A percentile compares a stretch with the other conserved stretches of the same genome.
These are phyloP conservation scores for Pachyramphus minor DNA, from an alignment of 2,113 vertebrate genomes.

Conservation along the genomic window DNA sequence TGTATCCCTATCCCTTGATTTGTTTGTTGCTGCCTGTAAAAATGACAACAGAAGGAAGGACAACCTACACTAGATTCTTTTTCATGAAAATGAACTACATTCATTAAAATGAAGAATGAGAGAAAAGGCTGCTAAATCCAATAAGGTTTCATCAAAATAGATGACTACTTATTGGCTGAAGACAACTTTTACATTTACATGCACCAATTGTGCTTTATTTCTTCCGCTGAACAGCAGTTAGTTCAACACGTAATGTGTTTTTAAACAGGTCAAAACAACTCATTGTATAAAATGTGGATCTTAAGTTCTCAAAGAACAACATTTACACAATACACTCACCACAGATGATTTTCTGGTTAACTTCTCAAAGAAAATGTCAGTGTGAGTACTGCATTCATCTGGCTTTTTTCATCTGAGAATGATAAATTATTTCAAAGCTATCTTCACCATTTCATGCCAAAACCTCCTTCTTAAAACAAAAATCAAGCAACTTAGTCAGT, in stretches of 20 bases:
- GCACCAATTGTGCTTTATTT: background rate
- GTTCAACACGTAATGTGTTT: background rate
- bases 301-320: background rate
- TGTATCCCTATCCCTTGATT: slow-evolving; percentile 44
- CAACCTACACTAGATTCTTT: slow-evolving; percentile 55
- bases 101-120: slow-evolving; percentile 29
- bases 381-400: background rate
- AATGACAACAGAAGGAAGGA: slow-evolving; percentile 69
- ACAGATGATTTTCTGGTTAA: background rate
- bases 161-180: background rate
- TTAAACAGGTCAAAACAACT: background rate
- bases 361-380: background rate
- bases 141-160: slow-evolving; percentile 44
- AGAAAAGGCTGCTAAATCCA: slow-evolving; percentile 41
- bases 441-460: background rate
- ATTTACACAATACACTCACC: background rate
- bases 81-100: slow-evolving; percentile 6
- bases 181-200: background rate
- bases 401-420: background rate
- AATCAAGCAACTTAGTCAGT: background rate
- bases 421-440: background rate
- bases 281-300: background rate
- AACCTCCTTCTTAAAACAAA: background rate
- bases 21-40: slow-evolving; percentile 70
- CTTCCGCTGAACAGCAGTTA: background rate